Conservation (phyloP, 1,140 invertebrate genomes). For the Trissolcus basalis region DNA sequence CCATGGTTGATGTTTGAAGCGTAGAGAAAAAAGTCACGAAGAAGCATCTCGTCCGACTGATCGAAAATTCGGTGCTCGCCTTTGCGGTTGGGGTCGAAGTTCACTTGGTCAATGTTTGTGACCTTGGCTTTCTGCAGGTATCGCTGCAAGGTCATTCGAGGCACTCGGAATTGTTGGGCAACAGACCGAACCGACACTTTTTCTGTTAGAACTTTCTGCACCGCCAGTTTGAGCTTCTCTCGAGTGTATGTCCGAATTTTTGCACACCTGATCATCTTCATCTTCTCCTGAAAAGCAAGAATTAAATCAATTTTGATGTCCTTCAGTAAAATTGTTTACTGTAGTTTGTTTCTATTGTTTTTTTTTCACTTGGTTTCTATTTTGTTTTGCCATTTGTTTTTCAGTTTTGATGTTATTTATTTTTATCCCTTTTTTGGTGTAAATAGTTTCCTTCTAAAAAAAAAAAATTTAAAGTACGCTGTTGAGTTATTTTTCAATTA, state of each 20-base stretch:
- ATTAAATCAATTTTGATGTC: neutral
- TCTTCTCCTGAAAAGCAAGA: slow-evolving; percentile 6
- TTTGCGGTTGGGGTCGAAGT: slow-evolving; percentile 20
- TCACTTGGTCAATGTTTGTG: slow-evolving; percentile 21
- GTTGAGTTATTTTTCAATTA: too few species aligned
- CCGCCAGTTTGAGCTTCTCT: slow-evolving; percentile 35
- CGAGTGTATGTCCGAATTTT: slow-evolving; percentile 22
- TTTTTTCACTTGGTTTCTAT: too few species aligned
- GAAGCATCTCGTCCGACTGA: slow-evolving; percentile 33
- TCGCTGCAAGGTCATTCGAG: slow-evolving; percentile 41
- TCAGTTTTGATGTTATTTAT: too few species aligned
- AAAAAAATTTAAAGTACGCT: too few species aligned
- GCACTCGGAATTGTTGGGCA: slow-evolving; percentile 32
- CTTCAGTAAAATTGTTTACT: too few species aligned
- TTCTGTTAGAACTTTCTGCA: slow-evolving; percentile 31
- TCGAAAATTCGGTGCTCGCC: slow-evolving; percentile 31
- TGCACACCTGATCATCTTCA: neutral
- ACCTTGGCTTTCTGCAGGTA: slow-evolving; percentile 41
- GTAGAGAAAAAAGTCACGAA: slow-evolving; percentile 43
- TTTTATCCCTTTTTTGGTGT: too few species aligned
- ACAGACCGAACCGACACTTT: slow-evolving; percentile 42
- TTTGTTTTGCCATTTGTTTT: too few species aligned
- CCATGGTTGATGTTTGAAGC: slow-evolving; percentile 37
- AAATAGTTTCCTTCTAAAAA: too few species aligned
- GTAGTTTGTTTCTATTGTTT: too few species aligned